These are phyloP conservation scores for Bellardia pandia DNA, from an alignment of 2,888 invertebrate genomes.

Conservation along the genomic window DNA sequence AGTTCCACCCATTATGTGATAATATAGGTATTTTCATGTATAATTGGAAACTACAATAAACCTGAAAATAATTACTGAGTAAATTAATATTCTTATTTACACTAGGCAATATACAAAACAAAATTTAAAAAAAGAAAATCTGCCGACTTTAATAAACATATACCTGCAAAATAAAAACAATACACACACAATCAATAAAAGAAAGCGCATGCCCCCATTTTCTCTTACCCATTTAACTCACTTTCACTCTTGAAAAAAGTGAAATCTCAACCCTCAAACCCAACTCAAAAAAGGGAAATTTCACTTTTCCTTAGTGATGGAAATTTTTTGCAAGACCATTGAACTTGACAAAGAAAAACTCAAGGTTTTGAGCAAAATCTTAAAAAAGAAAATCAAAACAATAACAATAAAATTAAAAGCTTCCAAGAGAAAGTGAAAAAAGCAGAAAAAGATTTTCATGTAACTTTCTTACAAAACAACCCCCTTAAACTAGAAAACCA, in stretches of 20 bases:
- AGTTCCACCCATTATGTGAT: too few relatives aligned
- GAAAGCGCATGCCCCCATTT: slow-evolving; percentile 62
- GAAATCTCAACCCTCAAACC: slow-evolving; percentile 41
- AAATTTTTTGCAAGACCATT: slow-evolving; percentile 68
- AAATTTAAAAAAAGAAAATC: slow-evolving; percentile 15
- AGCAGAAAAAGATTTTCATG: slow-evolving; percentile 31
- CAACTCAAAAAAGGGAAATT: slow-evolving; percentile 53
- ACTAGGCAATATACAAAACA: not conserved
- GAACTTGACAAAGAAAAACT: slow-evolving; percentile 68
- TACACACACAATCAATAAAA: slow-evolving; percentile 12
- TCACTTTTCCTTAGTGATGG: slow-evolving; percentile 58
- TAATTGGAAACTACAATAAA: not conserved
- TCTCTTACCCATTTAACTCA: slow-evolving; percentile 10
- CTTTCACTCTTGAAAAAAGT: slow-evolving; percentile 26
- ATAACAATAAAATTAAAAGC: slow-evolving; percentile 35
- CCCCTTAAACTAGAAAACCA: not conserved
- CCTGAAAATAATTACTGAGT: not conserved
- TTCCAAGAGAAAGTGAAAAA: slow-evolving; percentile 43
- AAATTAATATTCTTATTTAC: not conserved
- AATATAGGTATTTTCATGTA: not conserved
- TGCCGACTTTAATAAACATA: slow-evolving; percentile 28
- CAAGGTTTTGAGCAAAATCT: slow-evolving; percentile 50
- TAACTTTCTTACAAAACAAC: slow-evolving; percentile 5
- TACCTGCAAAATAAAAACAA: slow-evolving; percentile 2
- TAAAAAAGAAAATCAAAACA: slow-evolving; percentile 17